Evolutionary conservation across 2,113 vertebrate species (phyloP), one percentile per base, ranked within the genome.

Genomic region (Phalacrocorax carbo): DNA sequence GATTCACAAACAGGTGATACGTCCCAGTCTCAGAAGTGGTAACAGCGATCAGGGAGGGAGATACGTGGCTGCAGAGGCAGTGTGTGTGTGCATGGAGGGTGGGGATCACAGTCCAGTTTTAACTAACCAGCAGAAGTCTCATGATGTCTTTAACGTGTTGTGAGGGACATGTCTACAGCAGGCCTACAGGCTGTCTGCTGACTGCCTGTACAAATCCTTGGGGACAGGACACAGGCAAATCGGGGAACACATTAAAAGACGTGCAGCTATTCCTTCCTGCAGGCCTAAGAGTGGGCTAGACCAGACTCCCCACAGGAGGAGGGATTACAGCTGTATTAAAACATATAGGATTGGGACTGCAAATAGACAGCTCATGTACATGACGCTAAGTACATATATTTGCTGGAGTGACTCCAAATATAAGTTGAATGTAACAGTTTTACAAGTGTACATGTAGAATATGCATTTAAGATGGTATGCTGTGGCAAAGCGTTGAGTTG

Each of bases 41-140:
- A 90, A 16, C 29, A 34, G 65, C 17, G 7, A 27, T 52, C 5
- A 8, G 32, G 48, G 65, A 79, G 20, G 48, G 32, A 5, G 6
- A 5, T n/a, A 21, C 2, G 4, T 13, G 25, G 11, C 51, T 71
- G n/a, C 52, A 90, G 38, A 60, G 75, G 11, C 27, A 34, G 30
- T 1, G 1, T 44, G 42, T 57, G 15, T 36, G 14, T 38, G 13
- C 26, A 4, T 13, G 15, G 23, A 16, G 19, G 14, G 21, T 1
- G 4, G 16, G 18, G 32, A 75, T 42, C n/a, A 76, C 66, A 40
- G 12, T 48, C 61, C 46, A 18, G 20, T 57, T 82, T 75, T 73
- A 80, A 82, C 12, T 25, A 71, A n/a, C 5, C 69, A 52, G 25
- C 10, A 5, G n/a, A 90, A 61, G 23, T 34, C 58, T 61, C n/a